Base-by-base conservation (phyloP, 2,797 vertebrate genomes). In the Myotis planiceps region DNA sequence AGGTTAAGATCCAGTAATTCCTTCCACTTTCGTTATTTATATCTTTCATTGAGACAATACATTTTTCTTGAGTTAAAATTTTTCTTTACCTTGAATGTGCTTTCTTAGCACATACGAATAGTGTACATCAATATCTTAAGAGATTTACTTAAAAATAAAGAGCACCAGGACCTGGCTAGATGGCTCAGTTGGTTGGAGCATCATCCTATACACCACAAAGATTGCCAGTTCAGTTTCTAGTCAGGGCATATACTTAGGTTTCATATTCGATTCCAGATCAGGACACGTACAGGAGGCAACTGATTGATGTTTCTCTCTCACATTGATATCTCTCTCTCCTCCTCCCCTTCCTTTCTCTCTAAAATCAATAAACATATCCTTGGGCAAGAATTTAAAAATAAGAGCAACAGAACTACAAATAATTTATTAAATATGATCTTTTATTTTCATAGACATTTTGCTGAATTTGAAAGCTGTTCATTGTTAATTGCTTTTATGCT, bases 1-100 rank as follows among this genome's bases (percentile, higher is more conserved):
- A 81, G 45, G 39, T 82, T 81, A 92, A 92, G 37, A 92, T 69
- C 47, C 66, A 82, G 9, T 85, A 85, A 78, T 96, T 95, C 66
- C 87, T 96, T 85, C 81, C 6, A 79, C 49, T 82, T 92, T 65
- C 55, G 65, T 84, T 93, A 89, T 71, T 95, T 93, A 90, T 82
- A 83, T 69, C 69, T 93, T 95, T 94, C 55, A 85, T 65, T 63
- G 74, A 92, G 42, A 84, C 12, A 89, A 81, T 93, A 66, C 47
- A 16, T 85, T 81, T 86, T 8, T 68, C 19, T 58, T 82, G 21
- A 97, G 34, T 18, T 82, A 83, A 82, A 90, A 32, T 39, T 79
- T 89, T 93, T 85, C 69, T 74, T 74, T 83, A 78, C 27, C 13
- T 82, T 80, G 49, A 45, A 42, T 49, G 1, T 92, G 7, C 21